Evolutionary conservation across 2,888 invertebrate genomes (phyloP).

Genomic region (Iselma pallidipennis): DNA sequence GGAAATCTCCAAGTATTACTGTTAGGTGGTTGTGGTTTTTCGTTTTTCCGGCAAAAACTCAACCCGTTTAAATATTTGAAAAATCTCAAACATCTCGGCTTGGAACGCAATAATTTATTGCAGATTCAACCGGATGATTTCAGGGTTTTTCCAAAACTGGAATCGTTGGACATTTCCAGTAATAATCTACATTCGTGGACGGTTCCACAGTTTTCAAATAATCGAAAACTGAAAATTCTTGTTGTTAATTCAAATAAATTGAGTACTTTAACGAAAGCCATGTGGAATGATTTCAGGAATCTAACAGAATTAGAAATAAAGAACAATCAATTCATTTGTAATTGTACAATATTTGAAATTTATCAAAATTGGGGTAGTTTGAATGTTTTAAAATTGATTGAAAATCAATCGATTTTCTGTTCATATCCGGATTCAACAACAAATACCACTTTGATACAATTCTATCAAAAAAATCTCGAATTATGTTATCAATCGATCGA

Average conservation of each 20-base stretch:
- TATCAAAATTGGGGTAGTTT: not conserved
- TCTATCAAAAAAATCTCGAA: slow-evolving; percentile 22
- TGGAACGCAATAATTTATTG: slow-evolving; percentile 59
- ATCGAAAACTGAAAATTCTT: slow-evolving; percentile 54
- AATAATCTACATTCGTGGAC: slow-evolving; percentile 62
- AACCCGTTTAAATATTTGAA: slow-evolving; percentile 59
- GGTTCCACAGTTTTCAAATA: slow-evolving; percentile 57
- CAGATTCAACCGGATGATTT: slow-evolving; percentile 56
- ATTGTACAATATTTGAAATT: slow-evolving; percentile 49
- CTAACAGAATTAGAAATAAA: slow-evolving; percentile 57
- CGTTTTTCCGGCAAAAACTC: slow-evolving; percentile 52
- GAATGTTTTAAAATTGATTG: slow-evolving; percentile 15
- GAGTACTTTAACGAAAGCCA: slow-evolving; percentile 60
- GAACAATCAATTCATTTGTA: slow-evolving; percentile 62
- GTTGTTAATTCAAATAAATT: slow-evolving; percentile 62
- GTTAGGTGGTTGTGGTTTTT: slow-evolving; percentile 60
- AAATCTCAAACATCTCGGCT: slow-evolving; percentile 58
- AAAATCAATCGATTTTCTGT: slow-evolving; percentile 28
- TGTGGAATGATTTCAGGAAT: slow-evolving; percentile 62
- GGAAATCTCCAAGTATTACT: slow-evolving; percentile 58
- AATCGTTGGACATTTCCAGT: slow-evolving; percentile 59
- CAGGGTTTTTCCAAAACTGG: slow-evolving; percentile 55
- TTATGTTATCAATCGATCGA: not conserved
- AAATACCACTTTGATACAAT: slow-evolving; percentile 36
- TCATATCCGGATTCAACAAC: slow-evolving; percentile 36